Evolutionary conservation across 2,888 invertebrate species (phyloP).

Genomic region (Blomia tropicalis): DNA sequence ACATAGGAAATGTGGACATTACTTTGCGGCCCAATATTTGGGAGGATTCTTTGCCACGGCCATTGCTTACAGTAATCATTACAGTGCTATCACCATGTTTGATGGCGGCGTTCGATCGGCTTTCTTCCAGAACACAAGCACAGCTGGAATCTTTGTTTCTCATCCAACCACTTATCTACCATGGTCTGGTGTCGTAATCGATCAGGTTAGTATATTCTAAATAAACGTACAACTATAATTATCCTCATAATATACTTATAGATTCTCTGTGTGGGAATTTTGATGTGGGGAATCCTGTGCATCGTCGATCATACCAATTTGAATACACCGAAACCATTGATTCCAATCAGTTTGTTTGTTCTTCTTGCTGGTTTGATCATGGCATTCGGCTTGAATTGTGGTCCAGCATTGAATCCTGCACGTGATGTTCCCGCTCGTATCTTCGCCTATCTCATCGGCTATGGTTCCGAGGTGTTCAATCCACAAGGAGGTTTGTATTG

Average conservation of each 20-base stretch:
- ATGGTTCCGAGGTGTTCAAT: conserved; percentile 38
- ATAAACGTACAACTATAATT: not conserved
- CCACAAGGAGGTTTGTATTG: conserved; percentile 32
- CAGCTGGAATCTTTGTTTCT: conserved; percentile 16
- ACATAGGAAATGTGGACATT: conserved; percentile 15
- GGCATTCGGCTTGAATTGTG: conserved; percentile 41
- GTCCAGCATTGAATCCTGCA: conserved; percentile 45
- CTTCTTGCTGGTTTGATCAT: conserved; percentile 38
- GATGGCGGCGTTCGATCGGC: conserved; percentile 21
- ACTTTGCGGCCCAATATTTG: conserved; percentile 20
- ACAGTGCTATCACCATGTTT: conserved; percentile 11
- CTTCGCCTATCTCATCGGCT: conserved; percentile 40
- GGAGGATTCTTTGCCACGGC: conserved; percentile 20
- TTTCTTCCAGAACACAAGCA: conserved; percentile 11
- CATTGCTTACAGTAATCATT: conserved; percentile 17
- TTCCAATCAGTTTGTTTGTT: conserved; percentile 37
- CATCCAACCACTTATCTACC: not conserved
- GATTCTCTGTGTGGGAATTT: conserved; percentile 11
- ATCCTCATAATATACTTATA: not conserved
- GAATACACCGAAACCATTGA: conserved; percentile 19
- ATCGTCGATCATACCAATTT: conserved; percentile 15
- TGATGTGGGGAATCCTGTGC: conserved; percentile 17
- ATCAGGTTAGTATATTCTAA: conserved; percentile 2
- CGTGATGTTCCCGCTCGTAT: conserved; percentile 43
- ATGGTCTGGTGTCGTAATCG: not conserved